phyloP scores from a whole-genome alignment of 2,797 vertebrate genomes.

The Labeo calbasu region DNA sequence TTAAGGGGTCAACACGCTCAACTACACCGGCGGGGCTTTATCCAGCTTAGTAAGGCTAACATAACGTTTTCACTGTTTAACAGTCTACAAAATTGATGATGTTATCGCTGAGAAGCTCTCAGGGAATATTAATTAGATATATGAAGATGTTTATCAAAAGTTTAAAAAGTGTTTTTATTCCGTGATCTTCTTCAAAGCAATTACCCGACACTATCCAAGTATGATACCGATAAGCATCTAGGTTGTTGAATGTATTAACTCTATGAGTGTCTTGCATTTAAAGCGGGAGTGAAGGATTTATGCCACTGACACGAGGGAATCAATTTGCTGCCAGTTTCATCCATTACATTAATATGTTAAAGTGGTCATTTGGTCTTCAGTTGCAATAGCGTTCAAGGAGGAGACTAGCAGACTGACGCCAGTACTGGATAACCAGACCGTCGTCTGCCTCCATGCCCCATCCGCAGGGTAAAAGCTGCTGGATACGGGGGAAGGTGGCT shows the following conservation, averaged over 20 bases:
- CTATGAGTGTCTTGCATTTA: conserved; percentile 37
- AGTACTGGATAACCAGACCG: conserved; percentile 66
- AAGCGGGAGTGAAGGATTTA: conserved; percentile 33
- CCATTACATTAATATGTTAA: conserved; percentile 49
- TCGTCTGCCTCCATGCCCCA: conserved; percentile 66
- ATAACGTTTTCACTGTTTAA: conserved; percentile 41
- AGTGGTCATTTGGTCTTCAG: conserved; percentile 43
- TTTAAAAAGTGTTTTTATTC: conserved; percentile 31
- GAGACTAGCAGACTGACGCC: conserved; percentile 30
- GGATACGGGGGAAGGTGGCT: conserved; percentile 66
- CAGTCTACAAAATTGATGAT: conserved; percentile 47
- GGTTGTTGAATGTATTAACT: conserved; percentile 43
- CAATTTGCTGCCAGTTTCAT: conserved; percentile 42
- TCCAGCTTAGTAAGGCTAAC: conserved; percentile 38
- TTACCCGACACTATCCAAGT: conserved; percentile 41
- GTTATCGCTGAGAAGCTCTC: conserved; percentile 32
- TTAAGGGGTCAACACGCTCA: conserved; percentile 70
- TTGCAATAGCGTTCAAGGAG: conserved; percentile 23
- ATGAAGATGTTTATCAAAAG: conserved; percentile 41
- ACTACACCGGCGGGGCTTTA: conserved; percentile 64
- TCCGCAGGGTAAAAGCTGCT: conserved; percentile 71
- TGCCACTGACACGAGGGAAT: conserved; percentile 33
- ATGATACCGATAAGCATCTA: conserved; percentile 29
- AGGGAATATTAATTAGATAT: conserved; percentile 40
- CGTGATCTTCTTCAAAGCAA: conserved; percentile 39